Conservation (phyloP, 2,113 vertebrate genomes). For the Hiodon alosoides region DNA sequence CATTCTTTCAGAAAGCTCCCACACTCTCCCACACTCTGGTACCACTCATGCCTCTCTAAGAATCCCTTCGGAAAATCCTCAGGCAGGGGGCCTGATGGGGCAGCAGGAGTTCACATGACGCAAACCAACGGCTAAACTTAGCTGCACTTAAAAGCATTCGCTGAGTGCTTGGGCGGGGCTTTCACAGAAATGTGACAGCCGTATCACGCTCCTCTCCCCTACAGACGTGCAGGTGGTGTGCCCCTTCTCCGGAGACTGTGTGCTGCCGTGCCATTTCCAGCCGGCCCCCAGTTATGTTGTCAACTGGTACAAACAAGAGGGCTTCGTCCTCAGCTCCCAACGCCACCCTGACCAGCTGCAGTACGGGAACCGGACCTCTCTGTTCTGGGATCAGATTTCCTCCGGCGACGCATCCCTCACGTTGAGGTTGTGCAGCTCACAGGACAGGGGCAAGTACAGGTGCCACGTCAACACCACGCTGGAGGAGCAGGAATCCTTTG, state of each 20-base stretch:
- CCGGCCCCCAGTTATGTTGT: constrained; percentile 36
- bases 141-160: too few species aligned
- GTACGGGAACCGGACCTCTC: constrained; percentile 35
- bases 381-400: constrained; percentile 37
- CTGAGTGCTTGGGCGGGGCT: too few species aligned
- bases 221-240: constrained; percentile 34
- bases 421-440: constrained; percentile 32
- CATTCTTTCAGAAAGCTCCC: too few species aligned
- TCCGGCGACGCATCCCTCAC: constrained; percentile 54
- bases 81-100: too few species aligned
- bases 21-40: too few species aligned
- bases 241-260: constrained; percentile 45
- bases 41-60: too few species aligned
- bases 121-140: too few species aligned
- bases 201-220: background rate
- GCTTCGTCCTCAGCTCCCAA: constrained; percentile 43
- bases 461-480: constrained; percentile 45
- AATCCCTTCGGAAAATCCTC: too few species aligned
- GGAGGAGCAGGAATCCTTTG: constrained; percentile 4
- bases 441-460: constrained; percentile 44
- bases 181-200: too few species aligned
- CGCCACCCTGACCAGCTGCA: constrained; percentile 25
- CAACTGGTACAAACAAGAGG: constrained; percentile 46
- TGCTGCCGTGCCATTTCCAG: constrained; percentile 53
- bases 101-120: too few species aligned